Evolutionary conservation across 2,113 vertebrate species (phyloP).

Genomic region (Passer domesticus): DNA sequence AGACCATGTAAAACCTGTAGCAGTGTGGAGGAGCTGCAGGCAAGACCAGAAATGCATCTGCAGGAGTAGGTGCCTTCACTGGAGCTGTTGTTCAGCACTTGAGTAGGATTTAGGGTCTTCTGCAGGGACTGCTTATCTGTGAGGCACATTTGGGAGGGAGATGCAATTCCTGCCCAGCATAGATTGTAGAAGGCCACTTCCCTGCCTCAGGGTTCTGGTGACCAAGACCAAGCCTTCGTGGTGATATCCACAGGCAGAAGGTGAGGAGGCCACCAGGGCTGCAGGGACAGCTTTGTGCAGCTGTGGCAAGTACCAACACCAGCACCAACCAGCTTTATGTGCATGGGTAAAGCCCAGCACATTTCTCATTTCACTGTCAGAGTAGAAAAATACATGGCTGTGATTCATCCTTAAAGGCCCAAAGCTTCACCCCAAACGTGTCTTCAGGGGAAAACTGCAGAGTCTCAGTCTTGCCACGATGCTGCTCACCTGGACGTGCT

Average conservation of each 20-base stretch:
- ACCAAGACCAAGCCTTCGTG: neutral
- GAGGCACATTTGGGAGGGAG: neutral
- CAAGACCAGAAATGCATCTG: neutral
- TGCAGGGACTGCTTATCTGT: neutral
- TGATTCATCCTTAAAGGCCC: neutral
- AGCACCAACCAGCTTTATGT: neutral
- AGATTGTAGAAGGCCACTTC: neutral
- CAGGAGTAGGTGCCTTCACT: neutral
- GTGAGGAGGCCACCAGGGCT: neutral
- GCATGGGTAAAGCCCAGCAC: neutral
- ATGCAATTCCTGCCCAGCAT: neutral
- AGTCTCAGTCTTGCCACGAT: fast-evolving
- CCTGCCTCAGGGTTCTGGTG: neutral
- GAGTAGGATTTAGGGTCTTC: neutral
- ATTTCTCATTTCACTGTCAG: neutral
- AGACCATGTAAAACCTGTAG: neutral
- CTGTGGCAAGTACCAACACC: neutral
- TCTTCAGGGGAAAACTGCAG: neutral
- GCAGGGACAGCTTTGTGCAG: neutral
- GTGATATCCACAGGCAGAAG: neutral
- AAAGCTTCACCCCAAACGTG: neutral
- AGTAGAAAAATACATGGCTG: neutral
- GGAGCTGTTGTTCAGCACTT: fast-evolving
- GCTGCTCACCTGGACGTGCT: neutral
- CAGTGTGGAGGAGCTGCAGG: neutral